Conservation (phyloP, 2,797 vertebrate genomes). For the Coilia nasus region DNA sequence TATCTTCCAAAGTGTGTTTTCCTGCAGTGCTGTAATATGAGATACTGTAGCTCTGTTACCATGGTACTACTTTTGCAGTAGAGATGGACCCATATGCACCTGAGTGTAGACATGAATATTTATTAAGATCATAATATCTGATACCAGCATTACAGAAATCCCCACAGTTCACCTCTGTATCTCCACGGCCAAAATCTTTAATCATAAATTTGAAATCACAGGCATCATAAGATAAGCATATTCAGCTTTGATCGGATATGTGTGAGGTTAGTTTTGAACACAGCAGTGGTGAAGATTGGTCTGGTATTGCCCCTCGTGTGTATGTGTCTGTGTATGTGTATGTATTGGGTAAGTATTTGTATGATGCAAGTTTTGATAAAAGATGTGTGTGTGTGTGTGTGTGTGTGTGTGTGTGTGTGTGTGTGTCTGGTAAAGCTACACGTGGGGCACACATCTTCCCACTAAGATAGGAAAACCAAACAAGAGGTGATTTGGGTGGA, state of each 20-base stretch:
- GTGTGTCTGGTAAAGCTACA: too few species aligned
- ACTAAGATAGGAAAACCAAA: too few species aligned
- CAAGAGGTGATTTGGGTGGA: too few species aligned
- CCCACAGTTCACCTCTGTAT: not conserved
- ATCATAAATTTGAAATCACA: not conserved
- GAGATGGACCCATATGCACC: conserved; percentile 11
- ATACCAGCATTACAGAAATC: not conserved
- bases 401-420: not conserved
- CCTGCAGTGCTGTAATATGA: not conserved
- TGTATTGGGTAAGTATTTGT: not conserved
- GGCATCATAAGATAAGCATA: not conserved
- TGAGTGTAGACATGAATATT: not conserved
- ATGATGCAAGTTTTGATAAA: not conserved
- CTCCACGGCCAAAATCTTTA: not conserved
- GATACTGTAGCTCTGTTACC: not conserved
- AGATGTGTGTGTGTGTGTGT: not conserved
- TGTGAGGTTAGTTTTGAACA: not conserved
- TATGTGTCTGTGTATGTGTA: not conserved
- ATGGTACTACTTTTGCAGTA: not conserved
- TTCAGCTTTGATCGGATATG: not conserved
- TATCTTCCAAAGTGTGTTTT: not conserved
- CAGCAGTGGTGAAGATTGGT: too few species aligned
- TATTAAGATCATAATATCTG: conserved; percentile 10
- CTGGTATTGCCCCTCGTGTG: too few species aligned
- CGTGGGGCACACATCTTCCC: too few species aligned